phyloP scores from a whole-genome alignment of 2,888 invertebrate genomes.

The Lycocerus yunnanus region DNA sequence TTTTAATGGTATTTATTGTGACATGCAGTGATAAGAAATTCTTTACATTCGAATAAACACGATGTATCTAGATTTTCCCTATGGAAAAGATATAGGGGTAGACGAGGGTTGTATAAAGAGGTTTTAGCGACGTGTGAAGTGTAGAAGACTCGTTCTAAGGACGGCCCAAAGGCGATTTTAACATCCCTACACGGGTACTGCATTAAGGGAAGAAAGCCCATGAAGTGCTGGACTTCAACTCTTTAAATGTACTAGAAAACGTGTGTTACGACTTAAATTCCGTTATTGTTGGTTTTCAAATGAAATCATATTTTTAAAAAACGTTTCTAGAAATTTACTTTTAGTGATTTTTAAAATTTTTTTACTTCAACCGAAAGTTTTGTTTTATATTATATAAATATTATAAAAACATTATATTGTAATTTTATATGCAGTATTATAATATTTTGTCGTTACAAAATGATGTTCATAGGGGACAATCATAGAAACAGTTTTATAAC shows the following conservation, averaged over 20 bases:
- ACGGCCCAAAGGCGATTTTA: slow-evolving; percentile 55
- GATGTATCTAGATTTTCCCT: slow-evolving; percentile 23
- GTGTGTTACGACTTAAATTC: slow-evolving; percentile 30
- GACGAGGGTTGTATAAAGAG: slow-evolving; percentile 40
- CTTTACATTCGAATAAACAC: slow-evolving; percentile 28
- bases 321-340: background rate
- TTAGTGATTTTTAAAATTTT: background rate
- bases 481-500: background rate
- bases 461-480: background rate
- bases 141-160: slow-evolving; percentile 46
- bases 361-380: background rate
- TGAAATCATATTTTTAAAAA: background rate
- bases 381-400: background rate
- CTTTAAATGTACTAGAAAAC: slow-evolving; percentile 29
- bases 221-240: slow-evolving; percentile 31
- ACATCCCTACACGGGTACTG: slow-evolving; percentile 55
- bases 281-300: slow-evolving; percentile 10
- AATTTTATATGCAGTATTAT: too few species aligned
- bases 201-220: slow-evolving; percentile 54
- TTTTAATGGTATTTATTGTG: background rate
- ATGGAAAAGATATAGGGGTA: slow-evolving; percentile 28
- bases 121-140: slow-evolving; percentile 44
- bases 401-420: background rate
- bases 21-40: slow-evolving; percentile 15
- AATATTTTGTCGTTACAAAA: background rate